Base-by-base conservation (phyloP, 2,888 invertebrate species). In the Noctua fimbriata region DNA sequence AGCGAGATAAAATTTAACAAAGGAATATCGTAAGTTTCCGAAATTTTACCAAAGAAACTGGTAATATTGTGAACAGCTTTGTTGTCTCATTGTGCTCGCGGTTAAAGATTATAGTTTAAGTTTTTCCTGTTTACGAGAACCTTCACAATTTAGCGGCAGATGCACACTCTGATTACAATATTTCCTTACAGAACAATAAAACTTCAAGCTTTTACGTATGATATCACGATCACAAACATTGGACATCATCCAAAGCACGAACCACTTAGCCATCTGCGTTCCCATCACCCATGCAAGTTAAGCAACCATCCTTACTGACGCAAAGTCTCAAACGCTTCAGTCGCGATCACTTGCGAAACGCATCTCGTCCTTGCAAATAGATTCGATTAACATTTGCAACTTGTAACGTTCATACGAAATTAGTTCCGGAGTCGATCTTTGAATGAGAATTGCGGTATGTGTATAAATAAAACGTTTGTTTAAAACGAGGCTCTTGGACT, bases 371-470 rank as follows among this genome's bases (percentile, higher is more conserved):
- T 87, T 88, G 80, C 73, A 86, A 87, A 82, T 84, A 81, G 82
- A 87, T 82, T 89, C 75, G 83, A 84, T 86, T 88, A 84, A 85
- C 89, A 88, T 88, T 88, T 88, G 82, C 82, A 63, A 76, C 70
- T 67, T 86, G 82, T 86, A 85, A 78, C 74, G 73, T 80, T 84
- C 79, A 82, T 84, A 70, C 78, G 67, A 84, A 84, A 88, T 88
- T 81, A 81, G 81, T 82, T 82, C 85, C 89, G 82, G 36, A 87
- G 73, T 87, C 87, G 81, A 78, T 80, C 63, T 44, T 63, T 69
- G 83, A 83, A 85, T 85, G 75, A 71, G 71, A 88, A 85, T 80
- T 55, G 52, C 60, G 69, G 44, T 73, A n/a, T 47, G 66, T 74
- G 52, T 74, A 76, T 84, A 76, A 82, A 81, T 82, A 77, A 84